These are phyloP conservation scores for Onchidella celtica DNA, from an alignment of 2,888 invertebrate genomes.

Conservation along the genomic window DNA sequence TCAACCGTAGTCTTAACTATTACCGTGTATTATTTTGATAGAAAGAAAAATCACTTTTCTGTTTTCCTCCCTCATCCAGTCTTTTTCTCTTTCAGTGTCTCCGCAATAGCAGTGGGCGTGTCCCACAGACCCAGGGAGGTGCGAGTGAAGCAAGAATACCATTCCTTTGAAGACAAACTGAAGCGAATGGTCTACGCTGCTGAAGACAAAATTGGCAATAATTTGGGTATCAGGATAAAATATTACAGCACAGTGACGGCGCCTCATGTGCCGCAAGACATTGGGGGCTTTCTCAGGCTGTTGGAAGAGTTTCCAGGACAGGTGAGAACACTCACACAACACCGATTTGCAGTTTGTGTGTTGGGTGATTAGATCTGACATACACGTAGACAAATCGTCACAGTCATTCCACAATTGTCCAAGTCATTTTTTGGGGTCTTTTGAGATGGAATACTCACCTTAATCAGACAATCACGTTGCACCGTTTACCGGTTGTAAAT, in stretches of 20 bases:
- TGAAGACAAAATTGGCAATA: constrained; percentile 14
- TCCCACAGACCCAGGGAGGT: constrained; percentile 21
- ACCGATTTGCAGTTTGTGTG: no score
- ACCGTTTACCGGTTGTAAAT: no score
- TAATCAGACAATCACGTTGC: no score
- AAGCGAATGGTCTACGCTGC: constrained; percentile 44
- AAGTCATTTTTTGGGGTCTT: no score
- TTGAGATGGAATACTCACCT: no score
- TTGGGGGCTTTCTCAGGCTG: constrained; percentile 40
- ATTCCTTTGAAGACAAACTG: constrained; percentile 47
- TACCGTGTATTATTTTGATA: no score
- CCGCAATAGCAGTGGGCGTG: neutral
- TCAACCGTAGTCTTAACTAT: no score
- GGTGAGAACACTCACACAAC: neutral
- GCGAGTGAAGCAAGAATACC: constrained; percentile 18
- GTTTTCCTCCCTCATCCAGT: no score
- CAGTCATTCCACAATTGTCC: no score
- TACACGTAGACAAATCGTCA: no score
- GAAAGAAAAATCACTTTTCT: no score
- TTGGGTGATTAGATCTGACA: no score
- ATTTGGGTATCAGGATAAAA: constrained; percentile 41
- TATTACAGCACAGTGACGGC: constrained; percentile 51
- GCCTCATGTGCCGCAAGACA: constrained; percentile 46
- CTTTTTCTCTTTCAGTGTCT: neutral
- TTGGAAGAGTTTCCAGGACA: constrained; percentile 40